phyloP scores from a whole-genome alignment of 2,113 vertebrate genomes.

The Lepus americanus region DNA sequence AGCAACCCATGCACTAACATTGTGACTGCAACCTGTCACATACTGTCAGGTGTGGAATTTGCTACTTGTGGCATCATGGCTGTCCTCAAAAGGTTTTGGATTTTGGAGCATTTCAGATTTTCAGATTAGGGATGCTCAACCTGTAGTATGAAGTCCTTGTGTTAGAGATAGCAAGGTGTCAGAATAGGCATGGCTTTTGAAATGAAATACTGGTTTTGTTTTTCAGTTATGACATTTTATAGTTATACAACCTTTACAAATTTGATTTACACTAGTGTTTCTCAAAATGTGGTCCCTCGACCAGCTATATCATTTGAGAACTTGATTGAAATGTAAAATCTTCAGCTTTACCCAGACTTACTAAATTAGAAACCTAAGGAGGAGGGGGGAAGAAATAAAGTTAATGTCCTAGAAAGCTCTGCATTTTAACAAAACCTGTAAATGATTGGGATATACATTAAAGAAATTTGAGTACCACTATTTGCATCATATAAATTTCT shows the following conservation, averaged over 20 bases:
- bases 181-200: neutral
- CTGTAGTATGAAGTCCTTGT: neutral
- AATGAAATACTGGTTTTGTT: neutral
- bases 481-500: neutral
- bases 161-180: neutral
- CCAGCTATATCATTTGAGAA: neutral
- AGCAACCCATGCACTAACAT: neutral
- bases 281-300: neutral
- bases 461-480: neutral
- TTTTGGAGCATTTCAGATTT: neutral
- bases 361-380: conserved; percentile 36
- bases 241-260: neutral
- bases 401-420: neutral
- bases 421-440: neutral
- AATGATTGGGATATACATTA: neutral
- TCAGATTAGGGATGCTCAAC: neutral
- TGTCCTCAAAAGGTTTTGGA: neutral
- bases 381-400: fast-evolving
- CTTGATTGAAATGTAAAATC: neutral
- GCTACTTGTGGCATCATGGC: neutral
- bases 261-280: neutral
- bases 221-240: neutral
- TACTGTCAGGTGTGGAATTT: neutral
- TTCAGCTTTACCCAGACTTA: neutral
- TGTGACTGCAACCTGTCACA: neutral